Conservation (phyloP, 2,113 vertebrate species). For the Podilymbus podiceps region DNA sequence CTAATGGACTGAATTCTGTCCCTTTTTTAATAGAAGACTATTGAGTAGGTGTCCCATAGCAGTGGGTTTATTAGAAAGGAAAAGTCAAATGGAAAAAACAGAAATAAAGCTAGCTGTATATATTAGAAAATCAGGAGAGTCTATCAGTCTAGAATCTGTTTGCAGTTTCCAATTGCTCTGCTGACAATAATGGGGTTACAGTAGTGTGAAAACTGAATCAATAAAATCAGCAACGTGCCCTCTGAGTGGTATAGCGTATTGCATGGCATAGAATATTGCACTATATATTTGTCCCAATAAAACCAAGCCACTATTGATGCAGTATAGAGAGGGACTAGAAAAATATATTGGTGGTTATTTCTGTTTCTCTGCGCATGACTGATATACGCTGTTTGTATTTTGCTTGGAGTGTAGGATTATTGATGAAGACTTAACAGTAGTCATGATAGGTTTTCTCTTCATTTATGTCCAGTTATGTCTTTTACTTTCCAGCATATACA, state of each 20-base stretch:
- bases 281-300: not conserved
- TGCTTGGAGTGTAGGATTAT: not conserved
- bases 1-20: conserved; percentile 8
- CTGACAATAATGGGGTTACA: not conserved
- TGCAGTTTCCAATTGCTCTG: not conserved
- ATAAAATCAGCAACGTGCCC: not conserved
- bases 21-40: not conserved
- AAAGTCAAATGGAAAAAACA: not conserved
- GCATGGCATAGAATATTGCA: not conserved
- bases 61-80: not conserved
- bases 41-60: not conserved
- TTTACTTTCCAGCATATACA: not conserved
- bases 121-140: not conserved
- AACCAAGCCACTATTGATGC: not conserved
- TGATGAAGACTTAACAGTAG: not conserved
- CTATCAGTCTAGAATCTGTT: not conserved
- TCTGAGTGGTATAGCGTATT: not conserved
- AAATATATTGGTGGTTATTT: not conserved
- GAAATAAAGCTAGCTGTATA: not conserved
- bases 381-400: not conserved
- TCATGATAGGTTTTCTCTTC: not conserved
- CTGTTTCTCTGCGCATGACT: not conserved
- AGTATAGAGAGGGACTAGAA: not conserved
- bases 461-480: not conserved
- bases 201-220: conserved; percentile 19